Percentiles rank a stretch among this genome's conserved stretches.
phyloP scores from a whole-genome alignment of 2,888 invertebrate species.

The Proisotoma minuta region DNA sequence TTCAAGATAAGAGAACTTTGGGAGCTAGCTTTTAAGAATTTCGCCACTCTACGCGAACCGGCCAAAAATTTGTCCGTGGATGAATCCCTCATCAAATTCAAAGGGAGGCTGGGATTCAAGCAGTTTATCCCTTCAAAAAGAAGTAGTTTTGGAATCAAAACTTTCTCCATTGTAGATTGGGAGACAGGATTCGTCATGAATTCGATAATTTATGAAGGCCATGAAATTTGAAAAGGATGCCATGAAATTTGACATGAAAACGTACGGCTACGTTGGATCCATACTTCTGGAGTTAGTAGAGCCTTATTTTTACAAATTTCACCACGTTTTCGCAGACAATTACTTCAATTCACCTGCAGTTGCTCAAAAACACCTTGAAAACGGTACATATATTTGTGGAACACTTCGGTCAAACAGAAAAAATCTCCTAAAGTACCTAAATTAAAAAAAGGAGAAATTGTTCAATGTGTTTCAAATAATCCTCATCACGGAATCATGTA shows the following conservation, averaged over 20 bases:
- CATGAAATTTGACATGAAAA: background rate
- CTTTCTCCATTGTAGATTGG: constrained; percentile 23
- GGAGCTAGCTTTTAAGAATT: constrained; percentile 16
- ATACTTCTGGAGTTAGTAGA: constrained; percentile 12
- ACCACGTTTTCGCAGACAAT: constrained; percentile 29
- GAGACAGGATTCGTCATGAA: constrained; percentile 24
- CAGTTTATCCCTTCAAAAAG: constrained; percentile 39
- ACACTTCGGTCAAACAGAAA: constrained; percentile 32
- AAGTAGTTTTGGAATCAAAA: constrained; percentile 35
- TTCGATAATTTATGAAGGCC: constrained; percentile 17
- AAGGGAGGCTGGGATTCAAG: constrained; percentile 25
- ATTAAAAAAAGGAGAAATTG: constrained; percentile 21
- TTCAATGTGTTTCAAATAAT: background rate
- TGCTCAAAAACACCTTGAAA: constrained; percentile 12
- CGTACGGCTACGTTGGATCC: constrained; percentile 17
- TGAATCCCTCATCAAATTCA: constrained; percentile 34
- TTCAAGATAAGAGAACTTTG: constrained; percentile 32
- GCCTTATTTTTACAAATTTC: constrained; percentile 23
- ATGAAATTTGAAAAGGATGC: constrained; percentile 16
- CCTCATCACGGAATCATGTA: constrained; percentile 7
- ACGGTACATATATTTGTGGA: constrained; percentile 32
- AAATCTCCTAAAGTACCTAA: constrained; percentile 22
- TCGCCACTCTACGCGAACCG: constrained; percentile 18
- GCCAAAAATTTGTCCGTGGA: constrained; percentile 24
- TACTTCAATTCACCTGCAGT: constrained; percentile 19